Base-by-base conservation (phyloP, 2,113 vertebrate species). In the Emydura subglobosa region DNA sequence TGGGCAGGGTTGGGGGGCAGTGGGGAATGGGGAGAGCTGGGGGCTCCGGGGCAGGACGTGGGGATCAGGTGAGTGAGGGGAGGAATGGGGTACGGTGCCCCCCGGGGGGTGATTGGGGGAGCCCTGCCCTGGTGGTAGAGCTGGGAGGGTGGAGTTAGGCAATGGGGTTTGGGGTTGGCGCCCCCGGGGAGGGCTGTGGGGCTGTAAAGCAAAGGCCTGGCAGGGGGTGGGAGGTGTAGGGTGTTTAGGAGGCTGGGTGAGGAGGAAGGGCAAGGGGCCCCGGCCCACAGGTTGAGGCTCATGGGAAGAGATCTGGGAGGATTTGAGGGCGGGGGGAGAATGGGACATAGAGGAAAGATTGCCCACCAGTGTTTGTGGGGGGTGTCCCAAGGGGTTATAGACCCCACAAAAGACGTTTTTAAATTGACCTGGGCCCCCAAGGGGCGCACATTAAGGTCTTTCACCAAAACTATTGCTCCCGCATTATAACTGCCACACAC, bases 1-100 rank as follows among this genome's bases (percentile, higher is more conserved):
- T 19, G 31, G 14, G 61, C 6, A 9, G 61, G 61, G 14, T 9
- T 34, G 14, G 31, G 61, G 16, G 2, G 61, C 31, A 8, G 31
- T 22, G 10, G 31, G 2, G 34, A 51, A 27, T 7, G 6, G 59
- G 57, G 11, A 8, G 49, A 57, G n/a, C 19, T 54, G 22, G 72
- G 3, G 10, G 7, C 5, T 22, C 12, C 24, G 14, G 25, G 4
- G 47, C 1, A 68, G 16, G 31, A 8, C 11, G 12, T 44, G 72
- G 82, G 57, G 49, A 1, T 13, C 1, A 10, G 53, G 59, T 17
- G 2, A 31, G 16, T 47, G 65, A 1, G 39, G 27, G 2, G 2
- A 3, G 44, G 59, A 68, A 34, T 5, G 54, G 2, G 42, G 7
- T 21, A n/a, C 39, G 44, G 22, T 22, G 44, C 44, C 47, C n/a